These are phyloP conservation scores for Pristionchus pacificus DNA, from an alignment of 1,140 invertebrate genomes.

Conservation along the genomic window DNA sequence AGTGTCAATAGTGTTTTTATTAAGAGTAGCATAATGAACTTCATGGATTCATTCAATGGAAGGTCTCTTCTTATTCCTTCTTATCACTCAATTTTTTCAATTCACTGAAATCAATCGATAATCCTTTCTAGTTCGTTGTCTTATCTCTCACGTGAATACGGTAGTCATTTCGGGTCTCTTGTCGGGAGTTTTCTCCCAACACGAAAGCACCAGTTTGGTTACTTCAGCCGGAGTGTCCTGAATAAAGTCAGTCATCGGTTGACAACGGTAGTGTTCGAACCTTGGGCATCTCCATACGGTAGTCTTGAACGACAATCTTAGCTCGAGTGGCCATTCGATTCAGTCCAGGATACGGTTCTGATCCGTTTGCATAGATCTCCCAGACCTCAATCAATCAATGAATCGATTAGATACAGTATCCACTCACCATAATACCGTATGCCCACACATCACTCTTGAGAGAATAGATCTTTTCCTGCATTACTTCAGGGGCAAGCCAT, in stretches of 20 bases:
- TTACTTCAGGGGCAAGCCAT: slow-evolving; percentile 39
- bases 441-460: slow-evolving; percentile 35
- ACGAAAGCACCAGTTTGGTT: slow-evolving; percentile 85
- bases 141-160: slow-evolving; percentile 1
- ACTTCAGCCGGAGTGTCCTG: slow-evolving; percentile 79
- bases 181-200: slow-evolving; percentile 80
- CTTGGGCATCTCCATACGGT: slow-evolving; percentile 59
- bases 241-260: background rate
- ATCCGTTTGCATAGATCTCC: slow-evolving; percentile 38
- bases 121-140: too few species aligned
- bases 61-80: too few species aligned
- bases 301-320: slow-evolving; percentile 66
- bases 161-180: slow-evolving; percentile 83
- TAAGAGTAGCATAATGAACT: too few species aligned
- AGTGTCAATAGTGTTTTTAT: too few species aligned
- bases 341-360: slow-evolving; percentile 33
- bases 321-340: slow-evolving; percentile 14
- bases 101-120: too few species aligned
- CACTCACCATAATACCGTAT: slow-evolving; percentile 24
- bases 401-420: background rate
- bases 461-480: slow-evolving; percentile 33
- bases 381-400: slow-evolving; percentile 14
- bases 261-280: slow-evolving; percentile 7
- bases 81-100: too few species aligned
- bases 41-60: too few species aligned